These are phyloP conservation scores for Drosophila monieri DNA, from an alignment of 2,888 invertebrate genomes.

Conservation along the genomic window DNA sequence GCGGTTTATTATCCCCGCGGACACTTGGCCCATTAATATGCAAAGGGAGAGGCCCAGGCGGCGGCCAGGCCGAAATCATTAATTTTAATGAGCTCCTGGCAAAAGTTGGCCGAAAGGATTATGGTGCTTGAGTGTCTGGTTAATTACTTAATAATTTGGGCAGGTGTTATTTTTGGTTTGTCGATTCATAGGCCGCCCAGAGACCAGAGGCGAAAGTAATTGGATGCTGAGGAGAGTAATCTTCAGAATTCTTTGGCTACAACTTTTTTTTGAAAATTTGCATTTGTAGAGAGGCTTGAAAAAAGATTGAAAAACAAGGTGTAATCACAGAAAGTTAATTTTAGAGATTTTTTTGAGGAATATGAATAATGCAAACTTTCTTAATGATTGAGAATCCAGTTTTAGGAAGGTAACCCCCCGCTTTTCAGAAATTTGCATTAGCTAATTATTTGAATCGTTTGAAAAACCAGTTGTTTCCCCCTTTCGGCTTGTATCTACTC, in stretches of 20 bases:
- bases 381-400: neutral
- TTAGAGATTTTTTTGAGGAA: neutral
- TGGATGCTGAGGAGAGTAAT: constrained; percentile 30
- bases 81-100: constrained; percentile 72
- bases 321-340: neutral
- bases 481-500: neutral
- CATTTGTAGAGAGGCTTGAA: neutral
- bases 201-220: constrained; percentile 16
- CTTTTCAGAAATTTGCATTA: neutral
- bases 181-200: constrained; percentile 45
- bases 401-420: neutral
- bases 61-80: constrained; percentile 55
- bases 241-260: neutral
- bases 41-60: constrained; percentile 51
- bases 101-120: constrained; percentile 57
- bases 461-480: neutral
- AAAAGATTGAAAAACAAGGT: constrained; percentile 1
- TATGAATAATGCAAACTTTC: neutral
- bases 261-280: constrained; percentile 4
- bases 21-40: constrained; percentile 74
- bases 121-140: constrained; percentile 49
- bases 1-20: constrained; percentile 77
- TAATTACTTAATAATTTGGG: constrained; percentile 78
- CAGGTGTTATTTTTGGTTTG: constrained; percentile 71
- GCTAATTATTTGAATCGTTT: neutral